A percentile compares a stretch with the other conserved stretches of the same genome.
Conservation (phyloP, 2,113 vertebrate species). For the Scalopus aquaticus region DNA sequence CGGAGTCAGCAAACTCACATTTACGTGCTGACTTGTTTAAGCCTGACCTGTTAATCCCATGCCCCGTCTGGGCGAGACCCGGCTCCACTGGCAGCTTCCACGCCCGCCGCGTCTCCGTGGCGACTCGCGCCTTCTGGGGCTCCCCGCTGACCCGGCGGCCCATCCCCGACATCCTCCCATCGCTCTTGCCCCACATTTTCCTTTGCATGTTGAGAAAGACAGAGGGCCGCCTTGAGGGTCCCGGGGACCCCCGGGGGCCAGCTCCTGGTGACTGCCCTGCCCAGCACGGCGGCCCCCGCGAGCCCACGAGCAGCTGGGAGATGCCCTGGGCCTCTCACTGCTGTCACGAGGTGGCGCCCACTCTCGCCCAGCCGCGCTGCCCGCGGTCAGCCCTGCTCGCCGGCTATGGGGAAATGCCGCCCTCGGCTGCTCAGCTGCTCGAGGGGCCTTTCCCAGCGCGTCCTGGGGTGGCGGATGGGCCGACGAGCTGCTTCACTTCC, state of each 20-base stretch:
- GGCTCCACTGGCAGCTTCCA: background rate
- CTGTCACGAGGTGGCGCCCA: too few relatives aligned
- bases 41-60: background rate
- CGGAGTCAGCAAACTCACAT: background rate
- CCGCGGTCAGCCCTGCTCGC: too few relatives aligned
- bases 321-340: too few relatives aligned
- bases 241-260: too few relatives aligned
- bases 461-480: background rate
- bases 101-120: background rate
- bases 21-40: background rate
- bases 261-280: too few relatives aligned
- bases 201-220: background rate
- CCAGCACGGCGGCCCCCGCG: too few relatives aligned
- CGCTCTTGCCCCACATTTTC: background rate
- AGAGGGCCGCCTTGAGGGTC: fast-evolving
- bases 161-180: fast-evolving
- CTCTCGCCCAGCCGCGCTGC: too few relatives aligned
- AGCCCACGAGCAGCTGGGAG: too few relatives aligned
- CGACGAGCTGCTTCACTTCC: background rate
- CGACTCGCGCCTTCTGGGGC: background rate
- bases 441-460: background rate
- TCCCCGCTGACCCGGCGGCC: background rate
- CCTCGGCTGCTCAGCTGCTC: too few relatives aligned
- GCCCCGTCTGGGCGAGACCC: too few relatives aligned
- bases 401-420: too few relatives aligned